phyloP scores from a whole-genome alignment of 2,888 invertebrate species.

The Quadroppia sp. region DNA sequence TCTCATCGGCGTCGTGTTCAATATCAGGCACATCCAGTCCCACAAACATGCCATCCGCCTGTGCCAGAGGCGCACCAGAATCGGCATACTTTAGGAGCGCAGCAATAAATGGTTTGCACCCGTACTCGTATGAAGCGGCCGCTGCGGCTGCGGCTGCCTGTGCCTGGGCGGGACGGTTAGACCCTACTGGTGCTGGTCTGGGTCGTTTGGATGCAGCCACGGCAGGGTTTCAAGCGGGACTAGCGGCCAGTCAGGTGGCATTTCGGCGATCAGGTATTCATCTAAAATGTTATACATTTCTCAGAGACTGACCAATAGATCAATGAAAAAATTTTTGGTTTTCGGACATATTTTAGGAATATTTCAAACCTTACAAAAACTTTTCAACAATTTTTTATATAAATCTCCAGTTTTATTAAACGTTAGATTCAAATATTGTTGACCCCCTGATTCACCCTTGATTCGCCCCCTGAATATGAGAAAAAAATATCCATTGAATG shows the following conservation, averaged over 20 bases:
- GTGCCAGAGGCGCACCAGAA: not conserved
- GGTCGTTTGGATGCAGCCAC: slow-evolving; percentile 31
- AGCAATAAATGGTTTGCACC: slow-evolving; percentile 39
- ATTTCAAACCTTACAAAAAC: no score
- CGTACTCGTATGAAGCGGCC: slow-evolving; percentile 40
- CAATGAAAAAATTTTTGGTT: no score
- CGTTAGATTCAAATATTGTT: no score
- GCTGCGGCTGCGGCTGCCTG: slow-evolving; percentile 40
- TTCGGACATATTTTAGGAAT: no score
- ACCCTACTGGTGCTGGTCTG: slow-evolving; percentile 15
- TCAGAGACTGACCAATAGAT: no score
- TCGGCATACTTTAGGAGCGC: slow-evolving; percentile 34
- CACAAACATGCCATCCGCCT: not conserved
- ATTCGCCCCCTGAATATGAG: no score
- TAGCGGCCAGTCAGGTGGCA: slow-evolving; percentile 38
- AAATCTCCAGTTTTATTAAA: no score
- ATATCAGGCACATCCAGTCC: slow-evolving; percentile 4
- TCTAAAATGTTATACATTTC: not conserved
- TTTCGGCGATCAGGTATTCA: slow-evolving; percentile 38
- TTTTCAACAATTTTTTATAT: not conserved
- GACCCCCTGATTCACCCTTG: no score
- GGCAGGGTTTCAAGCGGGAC: slow-evolving; percentile 40
- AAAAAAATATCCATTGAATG: not conserved
- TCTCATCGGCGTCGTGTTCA: slow-evolving; percentile 22
- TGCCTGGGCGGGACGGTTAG: slow-evolving; percentile 39